Evolutionary conservation across 2,888 invertebrate species (phyloP).

Genomic region (Osedax frankpressi): DNA sequence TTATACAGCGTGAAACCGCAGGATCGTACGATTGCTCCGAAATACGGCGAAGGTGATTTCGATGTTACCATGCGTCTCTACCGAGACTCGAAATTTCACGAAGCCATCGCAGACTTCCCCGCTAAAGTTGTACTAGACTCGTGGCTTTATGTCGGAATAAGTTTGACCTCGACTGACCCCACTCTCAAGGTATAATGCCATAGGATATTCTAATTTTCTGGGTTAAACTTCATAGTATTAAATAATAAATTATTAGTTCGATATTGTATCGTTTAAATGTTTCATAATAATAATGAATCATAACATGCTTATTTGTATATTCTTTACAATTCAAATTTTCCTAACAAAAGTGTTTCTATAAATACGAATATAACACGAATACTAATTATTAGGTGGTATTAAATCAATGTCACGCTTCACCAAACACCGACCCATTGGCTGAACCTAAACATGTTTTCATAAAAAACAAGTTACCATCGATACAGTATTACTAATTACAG

Average conservation of each 20-base stretch:
- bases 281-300: too few species aligned
- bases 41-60: slow-evolving; percentile 25
- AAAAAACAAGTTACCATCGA: slow-evolving; percentile 32
- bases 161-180: slow-evolving; percentile 30
- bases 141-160: slow-evolving; percentile 33
- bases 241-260: too few species aligned
- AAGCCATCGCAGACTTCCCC: slow-evolving; percentile 31
- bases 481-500: background rate
- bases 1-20: slow-evolving; percentile 15
- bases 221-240: too few species aligned
- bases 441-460: slow-evolving; percentile 31
- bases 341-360: too few species aligned
- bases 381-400: slow-evolving; percentile 30
- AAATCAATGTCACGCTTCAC: slow-evolving; percentile 34
- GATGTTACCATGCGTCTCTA: slow-evolving; percentile 31
- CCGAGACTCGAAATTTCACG: slow-evolving; percentile 29
- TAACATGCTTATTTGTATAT: too few species aligned
- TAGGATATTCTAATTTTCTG: too few species aligned
- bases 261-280: too few species aligned
- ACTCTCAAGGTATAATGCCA: slow-evolving; percentile 31
- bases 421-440: slow-evolving; percentile 26
- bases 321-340: too few species aligned
- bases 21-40: slow-evolving; percentile 14
- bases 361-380: too few species aligned
- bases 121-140: slow-evolving; percentile 33